phyloP scores from a whole-genome alignment of 2,113 vertebrate species.

The Gobiocypris rarus region DNA sequence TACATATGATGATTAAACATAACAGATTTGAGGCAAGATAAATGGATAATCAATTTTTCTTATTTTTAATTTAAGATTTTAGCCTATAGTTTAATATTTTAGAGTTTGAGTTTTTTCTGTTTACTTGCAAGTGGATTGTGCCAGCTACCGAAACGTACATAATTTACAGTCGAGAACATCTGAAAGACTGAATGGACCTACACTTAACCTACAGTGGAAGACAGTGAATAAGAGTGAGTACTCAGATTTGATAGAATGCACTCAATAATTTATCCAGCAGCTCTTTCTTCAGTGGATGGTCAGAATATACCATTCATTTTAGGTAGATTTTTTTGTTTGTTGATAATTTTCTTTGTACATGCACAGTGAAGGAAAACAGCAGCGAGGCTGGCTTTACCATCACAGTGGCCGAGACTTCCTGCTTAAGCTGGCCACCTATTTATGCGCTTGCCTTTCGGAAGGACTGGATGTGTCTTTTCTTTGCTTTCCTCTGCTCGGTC shows the following conservation, averaged over 20 bases:
- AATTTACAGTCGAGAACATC: neutral
- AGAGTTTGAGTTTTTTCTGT: neutral
- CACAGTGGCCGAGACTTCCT: slow-evolving; percentile 42
- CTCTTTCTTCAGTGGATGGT: slow-evolving; percentile 20
- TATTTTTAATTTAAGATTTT: neutral
- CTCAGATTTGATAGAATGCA: slow-evolving; percentile 8
- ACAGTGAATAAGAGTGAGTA: neutral
- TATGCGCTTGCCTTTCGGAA: slow-evolving; percentile 21
- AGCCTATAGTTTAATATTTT: neutral
- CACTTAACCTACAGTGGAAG: neutral
- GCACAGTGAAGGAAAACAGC: slow-evolving; percentile 16
- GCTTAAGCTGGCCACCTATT: slow-evolving; percentile 5
- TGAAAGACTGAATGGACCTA: slow-evolving; percentile 29
- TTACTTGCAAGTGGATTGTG: neutral
- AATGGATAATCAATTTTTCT: neutral
- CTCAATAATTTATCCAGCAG: slow-evolving; percentile 35
- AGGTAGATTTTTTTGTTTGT: too few relatives aligned
- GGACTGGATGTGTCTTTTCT: slow-evolving; percentile 46
- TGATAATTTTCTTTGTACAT: too few relatives aligned
- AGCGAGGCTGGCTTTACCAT: slow-evolving; percentile 29
- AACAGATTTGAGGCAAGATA: too few relatives aligned
- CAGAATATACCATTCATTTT: neutral
- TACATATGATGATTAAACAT: neutral
- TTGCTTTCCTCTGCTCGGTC: slow-evolving; percentile 33
- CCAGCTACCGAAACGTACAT: neutral